phyloP scores from a whole-genome alignment of 2,797 vertebrate species.

The Lacerta bilineata region DNA sequence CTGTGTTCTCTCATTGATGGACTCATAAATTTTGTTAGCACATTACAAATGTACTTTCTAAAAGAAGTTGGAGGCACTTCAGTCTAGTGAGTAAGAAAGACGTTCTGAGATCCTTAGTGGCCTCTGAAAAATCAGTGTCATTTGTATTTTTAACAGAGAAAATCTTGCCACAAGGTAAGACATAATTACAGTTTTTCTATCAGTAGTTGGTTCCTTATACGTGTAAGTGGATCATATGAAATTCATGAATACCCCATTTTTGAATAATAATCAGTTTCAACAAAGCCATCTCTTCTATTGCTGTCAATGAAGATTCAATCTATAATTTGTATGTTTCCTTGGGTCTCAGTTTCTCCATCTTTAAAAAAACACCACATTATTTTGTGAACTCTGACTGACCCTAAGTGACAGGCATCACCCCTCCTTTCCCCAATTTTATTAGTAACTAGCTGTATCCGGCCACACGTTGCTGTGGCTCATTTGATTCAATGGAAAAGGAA shows the following conservation, averaged over 20 bases:
- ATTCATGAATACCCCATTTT: neutral
- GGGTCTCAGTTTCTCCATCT: neutral
- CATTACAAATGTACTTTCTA: constrained; percentile 22
- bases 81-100: constrained; percentile 1
- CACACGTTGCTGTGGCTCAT: too few species aligned
- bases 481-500: too few species aligned
- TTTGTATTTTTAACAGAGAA: constrained; percentile 17
- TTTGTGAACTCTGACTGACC: neutral
- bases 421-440: neutral
- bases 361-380: neutral
- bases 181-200: neutral
- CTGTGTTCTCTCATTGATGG: constrained; percentile 21
- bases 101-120: neutral
- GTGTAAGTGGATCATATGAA: neutral
- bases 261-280: neutral
- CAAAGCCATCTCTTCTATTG: neutral
- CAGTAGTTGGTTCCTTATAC: constrained; percentile 6
- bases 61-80: constrained; percentile 8
- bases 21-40: constrained; percentile 40
- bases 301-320: neutral
- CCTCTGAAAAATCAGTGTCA: constrained; percentile 1
- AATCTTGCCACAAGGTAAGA: constrained; percentile 1
- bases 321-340: neutral
- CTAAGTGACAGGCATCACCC: too few species aligned
- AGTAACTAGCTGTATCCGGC: neutral